phyloP scores from a whole-genome alignment of 2,113 vertebrate species.

The Seriola dumerili region DNA sequence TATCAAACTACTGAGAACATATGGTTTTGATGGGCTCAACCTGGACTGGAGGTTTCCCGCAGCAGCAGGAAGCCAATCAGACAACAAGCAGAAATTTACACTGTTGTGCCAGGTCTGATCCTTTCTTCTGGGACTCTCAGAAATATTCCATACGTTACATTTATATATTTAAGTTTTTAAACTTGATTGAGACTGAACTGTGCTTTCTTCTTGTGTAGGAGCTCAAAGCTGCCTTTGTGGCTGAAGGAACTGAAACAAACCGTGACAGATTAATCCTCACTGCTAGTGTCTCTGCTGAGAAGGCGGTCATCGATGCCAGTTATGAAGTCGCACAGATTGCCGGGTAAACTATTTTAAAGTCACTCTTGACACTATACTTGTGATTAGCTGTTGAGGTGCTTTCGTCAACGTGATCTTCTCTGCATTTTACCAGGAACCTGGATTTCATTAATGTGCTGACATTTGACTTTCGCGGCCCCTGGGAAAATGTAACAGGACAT shows the following conservation, averaged over 20 bases:
- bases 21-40: slow-evolving; percentile 85
- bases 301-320: slow-evolving; percentile 66
- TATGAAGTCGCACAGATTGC: slow-evolving; percentile 81
- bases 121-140: too few species aligned
- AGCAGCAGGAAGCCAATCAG: neutral
- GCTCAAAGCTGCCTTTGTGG: slow-evolving; percentile 72
- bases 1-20: slow-evolving; percentile 71
- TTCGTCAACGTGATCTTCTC: neutral
- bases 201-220: slow-evolving; percentile 72
- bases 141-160: too few species aligned
- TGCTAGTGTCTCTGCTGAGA: slow-evolving; percentile 78
- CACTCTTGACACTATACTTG: neutral
- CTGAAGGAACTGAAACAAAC: slow-evolving; percentile 59
- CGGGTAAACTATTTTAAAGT: slow-evolving; percentile 53
- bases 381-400: neutral
- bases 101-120: slow-evolving; percentile 78
- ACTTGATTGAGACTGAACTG: neutral
- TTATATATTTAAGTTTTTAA: too few species aligned
- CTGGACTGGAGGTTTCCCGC: slow-evolving; percentile 84
- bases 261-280: slow-evolving; percentile 74
- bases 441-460: slow-evolving; percentile 86
- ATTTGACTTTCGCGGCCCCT: slow-evolving; percentile 84
- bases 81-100: slow-evolving; percentile 83
- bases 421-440: slow-evolving; percentile 67
- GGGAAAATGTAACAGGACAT: slow-evolving; percentile 81